phyloP scores from a whole-genome alignment of 1,140 invertebrate species.

The Glomeris maerens region DNA sequence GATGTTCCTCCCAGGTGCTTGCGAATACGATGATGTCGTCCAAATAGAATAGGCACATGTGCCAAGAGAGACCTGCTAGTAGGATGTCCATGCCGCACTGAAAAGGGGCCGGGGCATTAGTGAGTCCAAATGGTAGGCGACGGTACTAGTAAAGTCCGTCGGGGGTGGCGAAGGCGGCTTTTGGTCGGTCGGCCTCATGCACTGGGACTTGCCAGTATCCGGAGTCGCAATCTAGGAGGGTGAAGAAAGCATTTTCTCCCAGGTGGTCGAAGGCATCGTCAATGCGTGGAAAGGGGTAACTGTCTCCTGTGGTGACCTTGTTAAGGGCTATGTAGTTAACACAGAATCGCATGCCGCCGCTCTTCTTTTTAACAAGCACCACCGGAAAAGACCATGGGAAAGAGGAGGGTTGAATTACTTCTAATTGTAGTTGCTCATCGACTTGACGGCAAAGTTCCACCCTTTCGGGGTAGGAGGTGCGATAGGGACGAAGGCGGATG shows the following conservation, averaged over 20 bases:
- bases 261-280: neutral
- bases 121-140: slow-evolving; percentile 3
- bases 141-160: neutral
- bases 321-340: slow-evolving; percentile 15
- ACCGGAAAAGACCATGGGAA: too few relatives aligned
- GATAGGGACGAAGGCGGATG: slow-evolving; percentile 8
- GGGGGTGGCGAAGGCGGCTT: slow-evolving; percentile 1
- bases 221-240: neutral
- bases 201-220: neutral
- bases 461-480: slow-evolving; percentile 8
- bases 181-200: neutral
- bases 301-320: slow-evolving; percentile 12
- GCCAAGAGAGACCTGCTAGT: neutral
- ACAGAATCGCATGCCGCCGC: too few relatives aligned
- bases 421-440: slow-evolving; percentile 12
- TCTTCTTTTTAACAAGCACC: too few relatives aligned
- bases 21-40: slow-evolving; percentile 13
- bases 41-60: slow-evolving; percentile 1
- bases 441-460: slow-evolving; percentile 16
- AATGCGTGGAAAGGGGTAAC: slow-evolving; percentile 6
- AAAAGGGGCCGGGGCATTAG: neutral
- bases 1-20: neutral
- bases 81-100: neutral
- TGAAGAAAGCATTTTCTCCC: neutral
- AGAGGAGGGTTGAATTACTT: too few relatives aligned